Conservation (phyloP, 2,113 vertebrate genomes). For the Eulacestoma nigropectus region DNA sequence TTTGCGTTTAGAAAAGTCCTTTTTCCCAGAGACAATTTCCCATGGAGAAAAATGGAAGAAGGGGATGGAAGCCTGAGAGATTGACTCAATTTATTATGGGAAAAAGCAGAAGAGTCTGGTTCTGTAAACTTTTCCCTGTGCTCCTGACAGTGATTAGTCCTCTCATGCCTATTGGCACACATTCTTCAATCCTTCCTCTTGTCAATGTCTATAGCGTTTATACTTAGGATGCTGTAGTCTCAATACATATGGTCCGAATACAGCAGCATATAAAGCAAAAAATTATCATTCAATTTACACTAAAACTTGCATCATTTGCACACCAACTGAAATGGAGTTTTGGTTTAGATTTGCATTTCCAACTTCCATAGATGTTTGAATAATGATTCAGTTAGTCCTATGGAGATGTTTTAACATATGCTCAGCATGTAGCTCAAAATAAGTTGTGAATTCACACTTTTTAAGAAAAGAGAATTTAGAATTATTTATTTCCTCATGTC, state of each 20-base stretch:
- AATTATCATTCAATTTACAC: background rate
- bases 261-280: background rate
- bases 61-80: background rate
- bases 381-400: background rate
- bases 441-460: background rate
- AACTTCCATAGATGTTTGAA: background rate
- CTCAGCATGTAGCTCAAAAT: background rate
- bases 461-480: background rate
- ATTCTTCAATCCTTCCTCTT: slow-evolving; percentile 1
- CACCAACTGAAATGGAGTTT: background rate
- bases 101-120: slow-evolving; percentile 5
- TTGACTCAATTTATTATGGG: slow-evolving; percentile 24
- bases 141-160: slow-evolving; percentile 51
- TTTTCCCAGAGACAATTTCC: slow-evolving; percentile 56
- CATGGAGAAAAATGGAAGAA: slow-evolving; percentile 28
- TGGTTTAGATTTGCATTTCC: background rate
- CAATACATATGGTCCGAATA: background rate
- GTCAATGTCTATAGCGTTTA: background rate
- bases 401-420: background rate
- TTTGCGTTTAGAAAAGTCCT: background rate
- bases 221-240: slow-evolving; percentile 19
- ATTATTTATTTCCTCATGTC: background rate
- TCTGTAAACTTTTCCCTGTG: slow-evolving; percentile 43
- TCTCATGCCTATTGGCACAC: slow-evolving; percentile 2
- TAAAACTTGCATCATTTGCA: slow-evolving; percentile 3